Evolutionary conservation across 1,140 invertebrate genomes (phyloP).

Genomic region (Eulimnadia texana): DNA sequence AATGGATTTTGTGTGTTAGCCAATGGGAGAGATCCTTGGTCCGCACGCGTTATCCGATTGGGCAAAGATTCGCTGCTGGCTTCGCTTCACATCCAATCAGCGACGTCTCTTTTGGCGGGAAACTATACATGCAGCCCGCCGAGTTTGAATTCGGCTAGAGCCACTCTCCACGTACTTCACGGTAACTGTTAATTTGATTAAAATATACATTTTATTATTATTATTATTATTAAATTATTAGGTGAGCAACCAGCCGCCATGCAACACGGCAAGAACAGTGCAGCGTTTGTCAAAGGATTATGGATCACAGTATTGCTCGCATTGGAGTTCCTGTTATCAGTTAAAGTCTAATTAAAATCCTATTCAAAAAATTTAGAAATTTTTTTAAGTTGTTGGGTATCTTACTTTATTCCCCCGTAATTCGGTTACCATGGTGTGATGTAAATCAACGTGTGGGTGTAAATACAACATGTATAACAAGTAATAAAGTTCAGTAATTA

Average conservation of each 20-base stretch:
- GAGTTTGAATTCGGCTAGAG: constrained; percentile 13
- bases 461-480: too few relatives aligned
- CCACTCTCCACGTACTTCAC: constrained; percentile 16
- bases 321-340: too few relatives aligned
- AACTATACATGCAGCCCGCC: constrained; percentile 15
- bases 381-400: too few relatives aligned
- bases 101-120: constrained; percentile 11
- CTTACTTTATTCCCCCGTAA: too few relatives aligned
- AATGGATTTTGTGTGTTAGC: too few relatives aligned
- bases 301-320: not conserved
- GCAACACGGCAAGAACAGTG: constrained; percentile 16
- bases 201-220: not conserved
- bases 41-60: constrained; percentile 12
- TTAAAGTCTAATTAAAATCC: too few relatives aligned
- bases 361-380: too few relatives aligned
- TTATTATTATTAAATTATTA: not conserved
- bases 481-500: too few relatives aligned
- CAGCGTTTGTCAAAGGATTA: not conserved
- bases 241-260: constrained; percentile 14
- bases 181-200: constrained; percentile 11
- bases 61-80: constrained; percentile 12
- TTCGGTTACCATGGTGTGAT: too few relatives aligned
- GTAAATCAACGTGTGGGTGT: too few relatives aligned
- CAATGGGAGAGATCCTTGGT: not conserved
- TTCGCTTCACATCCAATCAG: constrained; percentile 5